Base-by-base conservation (phyloP, 2,888 invertebrate genomes). In the Ecliptopera silaceata region DNA sequence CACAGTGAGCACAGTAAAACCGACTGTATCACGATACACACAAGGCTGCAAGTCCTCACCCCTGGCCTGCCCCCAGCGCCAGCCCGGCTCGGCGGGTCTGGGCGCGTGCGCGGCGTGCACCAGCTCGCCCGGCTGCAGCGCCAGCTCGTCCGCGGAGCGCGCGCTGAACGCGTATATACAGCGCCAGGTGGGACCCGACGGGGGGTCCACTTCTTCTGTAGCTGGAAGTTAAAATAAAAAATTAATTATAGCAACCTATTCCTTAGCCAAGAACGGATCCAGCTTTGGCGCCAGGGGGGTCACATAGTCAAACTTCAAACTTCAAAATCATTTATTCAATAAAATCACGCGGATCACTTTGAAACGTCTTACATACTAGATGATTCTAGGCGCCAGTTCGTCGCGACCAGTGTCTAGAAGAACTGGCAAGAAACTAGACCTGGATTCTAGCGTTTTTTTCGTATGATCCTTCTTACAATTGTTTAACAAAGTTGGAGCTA, bases 161-260 rank as follows among this genome's bases (percentile, higher is more conserved):
- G 98, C 97, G 8, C 94, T 95, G 87, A 99, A 99, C 81, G 98
- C 97, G 80, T 97, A 99, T 43, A 99, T 92, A 13, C 98, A 98
- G 52, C 97, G 94, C 90, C 97, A 98, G 77, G 95, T 95, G 0
- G 84, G 70, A 0, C 70, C 60, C 3, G 58, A 4, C 3, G 4
- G 12, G 1, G 20, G n/a, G 8, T 10, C 17, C 12, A 70, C 71
- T 3, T 65, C 10, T 6, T 49, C 49, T n/a, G 22, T 45, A 0
- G 49, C 55, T 44, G 55, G 31, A 11, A 31, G n/a, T 10, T 31
- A 11, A 11, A 1, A 1, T 31, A 31, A 10, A 31, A 31, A 3
- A 11, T 31, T 2, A 31, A 11, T 11, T 11, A 22, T 4, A 22
- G 3, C 22, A n/a, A n/a, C n/a, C n/a, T n/a, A n/a, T n/a, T n/a